Conservation (phyloP, 2,888 invertebrate species). For the Cantharis rufa region DNA sequence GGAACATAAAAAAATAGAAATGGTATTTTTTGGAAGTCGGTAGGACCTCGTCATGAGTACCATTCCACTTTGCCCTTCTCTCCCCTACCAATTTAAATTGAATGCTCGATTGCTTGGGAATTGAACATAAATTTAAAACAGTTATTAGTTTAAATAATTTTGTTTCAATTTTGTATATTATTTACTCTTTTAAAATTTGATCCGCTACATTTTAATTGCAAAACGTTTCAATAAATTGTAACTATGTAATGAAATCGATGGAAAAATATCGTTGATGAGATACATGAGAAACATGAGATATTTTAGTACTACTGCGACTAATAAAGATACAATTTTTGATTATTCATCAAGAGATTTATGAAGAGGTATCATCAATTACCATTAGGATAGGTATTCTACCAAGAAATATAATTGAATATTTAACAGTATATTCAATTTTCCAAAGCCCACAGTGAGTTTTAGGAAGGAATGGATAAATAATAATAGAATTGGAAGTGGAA, state of each 20-base stretch:
- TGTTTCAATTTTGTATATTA: background rate
- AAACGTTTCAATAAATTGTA: background rate
- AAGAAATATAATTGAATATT: background rate
- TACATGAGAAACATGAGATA: too few relatives aligned
- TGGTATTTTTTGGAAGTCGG: too few relatives aligned
- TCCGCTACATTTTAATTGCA: background rate
- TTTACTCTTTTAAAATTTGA: background rate
- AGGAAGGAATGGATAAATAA: background rate
- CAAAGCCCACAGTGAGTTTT: background rate
- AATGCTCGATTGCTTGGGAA: too few relatives aligned
- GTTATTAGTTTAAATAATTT: background rate
- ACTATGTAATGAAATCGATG: background rate
- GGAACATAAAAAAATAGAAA: too few relatives aligned
- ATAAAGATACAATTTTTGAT: background rate
- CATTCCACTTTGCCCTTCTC: too few relatives aligned
- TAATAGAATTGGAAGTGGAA: background rate
- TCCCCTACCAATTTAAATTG: background rate
- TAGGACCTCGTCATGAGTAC: too few relatives aligned
- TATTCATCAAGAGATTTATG: background rate
- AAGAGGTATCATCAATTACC: background rate
- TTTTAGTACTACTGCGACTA: background rate
- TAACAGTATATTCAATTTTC: too few relatives aligned
- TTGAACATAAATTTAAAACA: background rate
- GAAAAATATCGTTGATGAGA: background rate
- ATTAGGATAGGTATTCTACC: background rate